Conservation (phyloP, 1,140 invertebrate genomes). For the Tetragnatha versicolor region DNA sequence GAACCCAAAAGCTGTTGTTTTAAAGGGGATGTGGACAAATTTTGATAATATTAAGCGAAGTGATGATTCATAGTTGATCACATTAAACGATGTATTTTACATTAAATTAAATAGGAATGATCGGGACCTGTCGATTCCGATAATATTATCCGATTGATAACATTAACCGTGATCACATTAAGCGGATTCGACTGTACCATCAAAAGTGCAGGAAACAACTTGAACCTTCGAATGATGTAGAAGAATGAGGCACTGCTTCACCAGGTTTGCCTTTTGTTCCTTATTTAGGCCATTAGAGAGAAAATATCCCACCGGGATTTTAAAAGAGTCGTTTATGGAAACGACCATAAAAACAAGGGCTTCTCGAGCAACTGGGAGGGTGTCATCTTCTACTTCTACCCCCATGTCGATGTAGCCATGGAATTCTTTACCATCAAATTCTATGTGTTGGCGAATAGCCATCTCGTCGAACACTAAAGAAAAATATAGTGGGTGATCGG, state of each 20-base stretch:
- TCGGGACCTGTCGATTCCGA: no score
- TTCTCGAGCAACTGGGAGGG: slow-evolving; percentile 59
- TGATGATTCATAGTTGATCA: no score
- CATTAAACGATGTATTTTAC: no score
- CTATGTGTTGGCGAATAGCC: slow-evolving; percentile 43
- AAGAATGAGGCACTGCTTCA: slow-evolving; percentile 36
- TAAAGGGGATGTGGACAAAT: no score
- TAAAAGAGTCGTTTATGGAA: slow-evolving; percentile 55
- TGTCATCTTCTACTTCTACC: slow-evolving; percentile 52
- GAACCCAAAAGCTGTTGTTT: no score
- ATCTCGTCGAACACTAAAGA: slow-evolving; percentile 53
- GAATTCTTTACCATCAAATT: slow-evolving; percentile 47
- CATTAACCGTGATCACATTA: no score
- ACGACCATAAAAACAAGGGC: slow-evolving; percentile 61
- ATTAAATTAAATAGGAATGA: no score
- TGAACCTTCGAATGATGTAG: background rate
- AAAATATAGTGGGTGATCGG: slow-evolving; percentile 16
- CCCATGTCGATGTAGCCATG: slow-evolving; percentile 50
- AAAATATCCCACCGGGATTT: slow-evolving; percentile 62
- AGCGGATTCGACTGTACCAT: no score
- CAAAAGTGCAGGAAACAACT: background rate
- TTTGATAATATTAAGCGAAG: no score
- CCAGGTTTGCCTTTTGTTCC: slow-evolving; percentile 57
- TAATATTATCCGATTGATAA: no score
- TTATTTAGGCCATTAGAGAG: slow-evolving; percentile 57